Evolutionary conservation across 2,797 vertebrate genomes (phyloP), one percentile per base, ranked within the genome.

Genomic region (Rhinatrema bivittatum): DNA sequence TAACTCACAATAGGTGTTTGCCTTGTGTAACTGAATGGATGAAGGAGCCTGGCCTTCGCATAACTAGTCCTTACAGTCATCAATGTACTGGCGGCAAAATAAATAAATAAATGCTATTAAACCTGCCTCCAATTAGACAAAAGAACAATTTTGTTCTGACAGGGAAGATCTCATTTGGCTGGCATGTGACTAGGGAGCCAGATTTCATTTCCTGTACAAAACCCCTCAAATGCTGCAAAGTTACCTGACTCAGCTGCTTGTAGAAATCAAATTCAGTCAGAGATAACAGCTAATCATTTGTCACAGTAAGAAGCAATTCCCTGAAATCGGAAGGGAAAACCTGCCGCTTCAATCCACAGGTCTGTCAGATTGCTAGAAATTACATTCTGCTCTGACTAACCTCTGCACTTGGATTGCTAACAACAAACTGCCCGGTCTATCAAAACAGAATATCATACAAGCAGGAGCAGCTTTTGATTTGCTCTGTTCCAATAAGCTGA

Each of bases 231-330:
- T 43, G 41, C 81, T 78, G 69, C 78, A 68, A 79, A 84, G 87
- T 87, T 89, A 95, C 92, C 92, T 96, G 93, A 94, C 84, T 94
- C 90, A 95, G 87, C 87, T 79, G 80, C 86, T 89, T 74, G 82
- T 61, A 79, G 85, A 87, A 91, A 94, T 93, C 87, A 92, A 93
- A 95, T 90, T 91, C 83, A 67, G 81, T 77, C 84, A 10, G 70
- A 93, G 91, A 97, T 97, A 95, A 91, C 82, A 73, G 90, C 87
- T 93, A 93, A 98, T 97, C 93, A 93, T 94, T 93, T 90, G 87
- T 93, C 89, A 91, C 87, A 85, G 79, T 74, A 80, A 92, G 89
- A 94, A 93, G 91, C 90, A 93, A 95, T 94, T 93, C 91, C 88
- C 89, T 80, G 87, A 88, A 90, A 93, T 91, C 87, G 83, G 82